Evolutionary conservation across 1,140 invertebrate genomes (phyloP), one percentile per base, ranked within the genome.

Genomic region (Diploscapter pachys): DNA sequence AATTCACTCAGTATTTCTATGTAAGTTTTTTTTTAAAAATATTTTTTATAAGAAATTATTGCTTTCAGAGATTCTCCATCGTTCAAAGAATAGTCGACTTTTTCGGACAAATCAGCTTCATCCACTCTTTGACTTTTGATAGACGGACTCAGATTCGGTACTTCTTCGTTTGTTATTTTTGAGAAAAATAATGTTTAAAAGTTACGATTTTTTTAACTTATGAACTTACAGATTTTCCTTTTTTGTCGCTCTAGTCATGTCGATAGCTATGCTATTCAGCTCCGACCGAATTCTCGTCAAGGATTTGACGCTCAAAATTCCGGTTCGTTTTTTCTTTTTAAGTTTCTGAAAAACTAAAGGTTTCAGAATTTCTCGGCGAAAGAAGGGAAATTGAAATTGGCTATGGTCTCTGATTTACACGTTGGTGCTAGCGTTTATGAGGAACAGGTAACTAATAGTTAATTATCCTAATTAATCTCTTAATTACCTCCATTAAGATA

Each of bases 381-480:
- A 9, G 54, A 56, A 5, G 53, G 48, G 6, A 55, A 13, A 0
- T 56, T 76, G 6, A 56, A 52, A n/a, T 4, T 76, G 9, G 75
- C 75, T 6, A 59, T 76, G 3, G 61, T 76, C 4, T 76, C 75
- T 0, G 75, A 76, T 49, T 53, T 76, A 3, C 75, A 76, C 53
- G 75, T 71, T 11, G 75, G 75, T 52, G 75, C 68, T 8, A 66
- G 62, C 62, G 75, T 76, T 48, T 72, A 76, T 56, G 51, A 50
- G n/a, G 63, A 66, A 9, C 75, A 76, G 50, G 71, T 72, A 68
- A 13, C 2, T 11, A 6, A 11, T 71, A 59, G 57, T 59, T 59
- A 59, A 11, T 70, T 61, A 5, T 71, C 48, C 5, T 9, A 55
- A 6, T 6, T 8, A 5, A 52, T n/a, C 0, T 1, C 1, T 68